Conservation (phyloP, 2,797 vertebrate species). For the Glossophaga mutica region DNA sequence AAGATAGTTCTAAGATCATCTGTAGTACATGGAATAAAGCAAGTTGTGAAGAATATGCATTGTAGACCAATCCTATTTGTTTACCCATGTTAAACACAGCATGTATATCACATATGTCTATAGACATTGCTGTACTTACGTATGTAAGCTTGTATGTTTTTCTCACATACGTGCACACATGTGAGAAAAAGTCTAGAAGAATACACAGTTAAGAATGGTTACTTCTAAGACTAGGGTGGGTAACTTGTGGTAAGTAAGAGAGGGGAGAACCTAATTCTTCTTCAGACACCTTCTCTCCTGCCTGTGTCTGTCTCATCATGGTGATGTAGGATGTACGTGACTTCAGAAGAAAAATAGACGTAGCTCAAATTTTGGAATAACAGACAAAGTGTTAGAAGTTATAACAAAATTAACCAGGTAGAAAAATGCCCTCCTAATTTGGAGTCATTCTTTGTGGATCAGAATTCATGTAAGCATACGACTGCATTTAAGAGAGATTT, state of each 20-base stretch:
- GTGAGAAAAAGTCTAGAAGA: background rate
- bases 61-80: background rate
- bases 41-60: background rate
- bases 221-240: background rate
- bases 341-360: background rate
- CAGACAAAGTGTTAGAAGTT: background rate
- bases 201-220: background rate
- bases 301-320: background rate
- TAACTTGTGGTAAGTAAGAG: background rate
- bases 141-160: background rate
- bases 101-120: background rate
- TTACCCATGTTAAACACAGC: background rate
- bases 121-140: background rate
- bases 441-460: background rate
- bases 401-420: background rate
- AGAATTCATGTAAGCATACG: background rate
- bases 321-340: background rate
- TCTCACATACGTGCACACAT: background rate
- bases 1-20: background rate
- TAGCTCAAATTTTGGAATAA: background rate
- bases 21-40: background rate
- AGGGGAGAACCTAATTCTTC: background rate
- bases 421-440: background rate
- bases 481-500: background rate
- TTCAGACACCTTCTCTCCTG: background rate